Evolutionary conservation across 2,797 vertebrate genomes (phyloP).

Genomic region (Sebastes baramenuke): DNA sequence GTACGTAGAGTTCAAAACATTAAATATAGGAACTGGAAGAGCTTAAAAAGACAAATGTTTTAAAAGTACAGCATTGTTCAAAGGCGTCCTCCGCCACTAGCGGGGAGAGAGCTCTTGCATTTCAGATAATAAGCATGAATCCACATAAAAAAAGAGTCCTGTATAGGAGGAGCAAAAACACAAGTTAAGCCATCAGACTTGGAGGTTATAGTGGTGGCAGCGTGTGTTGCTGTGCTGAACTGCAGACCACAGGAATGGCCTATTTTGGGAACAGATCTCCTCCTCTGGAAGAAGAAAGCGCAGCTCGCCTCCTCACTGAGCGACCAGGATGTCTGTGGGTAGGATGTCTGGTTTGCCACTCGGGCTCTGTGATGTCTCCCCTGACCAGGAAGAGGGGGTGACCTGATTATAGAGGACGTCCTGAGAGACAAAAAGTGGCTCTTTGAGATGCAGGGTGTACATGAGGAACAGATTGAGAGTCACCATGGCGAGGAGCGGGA

Average conservation of each 20-base stretch:
- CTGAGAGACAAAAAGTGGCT: slow-evolving; percentile 68
- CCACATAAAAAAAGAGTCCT: slow-evolving; percentile 64
- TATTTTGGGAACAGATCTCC: slow-evolving; percentile 78
- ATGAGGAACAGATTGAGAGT: slow-evolving; percentile 82
- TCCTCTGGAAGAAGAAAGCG: slow-evolving; percentile 71
- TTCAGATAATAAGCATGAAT: slow-evolving; percentile 78
- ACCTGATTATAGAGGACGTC: slow-evolving; percentile 71
- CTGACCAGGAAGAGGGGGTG: slow-evolving; percentile 72
- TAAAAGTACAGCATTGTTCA: slow-evolving; percentile 74
- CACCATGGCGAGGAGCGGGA: slow-evolving; percentile 80
- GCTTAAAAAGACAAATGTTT: slow-evolving; percentile 71
- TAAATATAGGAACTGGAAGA: slow-evolving; percentile 77
- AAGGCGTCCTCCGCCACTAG: slow-evolving; percentile 60
- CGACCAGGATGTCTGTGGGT: slow-evolving; percentile 73
- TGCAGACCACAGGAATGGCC: slow-evolving; percentile 82
- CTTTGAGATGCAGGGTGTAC: slow-evolving; percentile 69
- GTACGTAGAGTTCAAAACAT: slow-evolving; percentile 69
- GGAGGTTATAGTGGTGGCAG: slow-evolving; percentile 76
- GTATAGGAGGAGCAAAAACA: slow-evolving; percentile 72
- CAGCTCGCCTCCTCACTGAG: slow-evolving; percentile 71
- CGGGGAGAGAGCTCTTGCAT: slow-evolving; percentile 63
- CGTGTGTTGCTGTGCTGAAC: slow-evolving; percentile 72
- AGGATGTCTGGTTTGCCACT: slow-evolving; percentile 69
- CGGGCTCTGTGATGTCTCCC: slow-evolving; percentile 62
- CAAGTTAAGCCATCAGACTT: slow-evolving; percentile 73